These are phyloP conservation scores for Diacarnus erythraeanus DNA, from an alignment of 37 sponge, comb jelly and placozoan genomes.

Conservation along the genomic window DNA sequence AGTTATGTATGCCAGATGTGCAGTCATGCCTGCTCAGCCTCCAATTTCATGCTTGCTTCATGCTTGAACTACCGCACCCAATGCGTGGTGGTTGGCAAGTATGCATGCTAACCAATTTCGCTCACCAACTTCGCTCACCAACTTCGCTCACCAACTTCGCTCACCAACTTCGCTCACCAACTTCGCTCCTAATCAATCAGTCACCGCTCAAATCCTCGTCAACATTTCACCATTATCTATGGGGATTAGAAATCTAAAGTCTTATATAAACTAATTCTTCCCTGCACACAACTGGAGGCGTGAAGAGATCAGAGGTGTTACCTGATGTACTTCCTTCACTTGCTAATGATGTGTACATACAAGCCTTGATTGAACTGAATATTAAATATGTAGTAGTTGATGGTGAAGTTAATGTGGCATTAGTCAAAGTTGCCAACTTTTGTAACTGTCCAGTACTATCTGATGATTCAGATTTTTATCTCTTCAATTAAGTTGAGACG, in stretches of 20 bases:
- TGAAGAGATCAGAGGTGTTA: neutral
- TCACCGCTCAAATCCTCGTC: too few species aligned
- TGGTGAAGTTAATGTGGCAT: constrained; percentile 58
- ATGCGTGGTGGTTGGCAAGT: too few species aligned
- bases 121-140: too few species aligned
- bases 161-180: too few species aligned
- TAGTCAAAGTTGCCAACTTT: constrained; percentile 49
- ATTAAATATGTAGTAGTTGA: constrained; percentile 48
- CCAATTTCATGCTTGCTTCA: too few species aligned
- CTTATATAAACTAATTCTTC: neutral
- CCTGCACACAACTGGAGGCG: neutral
- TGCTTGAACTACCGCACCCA: too few species aligned
- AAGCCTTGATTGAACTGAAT: constrained; percentile 23
- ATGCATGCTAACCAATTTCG: too few species aligned
- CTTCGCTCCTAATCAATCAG: too few species aligned
- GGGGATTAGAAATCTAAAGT: neutral
- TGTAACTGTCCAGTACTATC: constrained; percentile 62
- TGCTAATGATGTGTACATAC: constrained; percentile 28
- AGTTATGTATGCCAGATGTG: too few species aligned
- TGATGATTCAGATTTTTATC: constrained; percentile 75
- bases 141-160: too few species aligned
- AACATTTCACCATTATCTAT: neutral
- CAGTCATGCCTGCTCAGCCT: too few species aligned
- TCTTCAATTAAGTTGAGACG: too few species aligned
- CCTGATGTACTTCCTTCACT: neutral